Evolutionary conservation across 1,140 invertebrate genomes (phyloP).

Genomic region (Pomacea maculata): DNA sequence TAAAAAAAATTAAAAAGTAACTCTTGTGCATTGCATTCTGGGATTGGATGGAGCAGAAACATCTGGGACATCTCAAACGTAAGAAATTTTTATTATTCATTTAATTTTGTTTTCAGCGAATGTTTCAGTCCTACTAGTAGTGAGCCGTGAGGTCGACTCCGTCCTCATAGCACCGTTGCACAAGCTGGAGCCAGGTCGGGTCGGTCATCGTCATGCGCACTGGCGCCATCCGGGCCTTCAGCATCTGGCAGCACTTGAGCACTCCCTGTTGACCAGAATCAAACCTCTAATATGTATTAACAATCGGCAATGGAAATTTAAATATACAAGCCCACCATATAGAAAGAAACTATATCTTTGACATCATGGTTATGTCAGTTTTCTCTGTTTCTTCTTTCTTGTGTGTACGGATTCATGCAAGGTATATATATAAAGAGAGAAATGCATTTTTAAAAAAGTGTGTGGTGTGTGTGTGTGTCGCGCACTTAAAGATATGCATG

Average conservation of each 20-base stretch:
- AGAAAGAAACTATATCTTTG: not conserved
- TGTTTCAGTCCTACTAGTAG: conserved; percentile 29
- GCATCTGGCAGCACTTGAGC: conserved; percentile 41
- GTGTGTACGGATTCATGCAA: not conserved
- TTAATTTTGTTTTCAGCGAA: not conserved
- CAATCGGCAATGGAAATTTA: not conserved
- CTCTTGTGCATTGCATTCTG: no score
- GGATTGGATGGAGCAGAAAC: no score
- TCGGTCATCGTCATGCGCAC: conserved; percentile 35
- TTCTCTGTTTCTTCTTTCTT: not conserved
- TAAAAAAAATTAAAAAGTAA: no score
- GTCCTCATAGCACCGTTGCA: conserved; percentile 33
- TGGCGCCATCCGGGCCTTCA: conserved; percentile 37
- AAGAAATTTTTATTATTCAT: not conserved
- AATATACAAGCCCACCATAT: not conserved
- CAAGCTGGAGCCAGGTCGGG: conserved; percentile 45
- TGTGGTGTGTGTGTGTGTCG: conserved; percentile 9
- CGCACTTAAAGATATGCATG: no score
- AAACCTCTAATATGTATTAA: not conserved
- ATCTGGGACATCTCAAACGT: no score
- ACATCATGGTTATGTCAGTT: not conserved
- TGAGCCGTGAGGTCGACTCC: conserved; percentile 39
- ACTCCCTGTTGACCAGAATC: conserved; percentile 34
- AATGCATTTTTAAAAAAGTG: no score
- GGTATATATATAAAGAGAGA: not conserved